Percentiles rank a stretch among this genome's conserved stretches.
Evolutionary conservation across 2,888 invertebrate genomes (phyloP).

Genomic region (Epirrita christyi): DNA sequence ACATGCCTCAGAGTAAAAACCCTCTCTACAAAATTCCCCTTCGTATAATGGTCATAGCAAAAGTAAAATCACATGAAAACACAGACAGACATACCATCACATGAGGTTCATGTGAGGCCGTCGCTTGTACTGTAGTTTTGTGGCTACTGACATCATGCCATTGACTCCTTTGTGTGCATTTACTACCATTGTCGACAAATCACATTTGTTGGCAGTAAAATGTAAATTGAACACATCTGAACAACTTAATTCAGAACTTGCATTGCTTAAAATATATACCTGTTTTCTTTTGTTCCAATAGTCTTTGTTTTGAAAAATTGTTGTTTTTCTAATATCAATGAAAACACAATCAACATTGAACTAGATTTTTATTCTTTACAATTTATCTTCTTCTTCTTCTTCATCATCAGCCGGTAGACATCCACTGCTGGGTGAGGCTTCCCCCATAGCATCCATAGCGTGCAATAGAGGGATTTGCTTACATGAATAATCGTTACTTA

Average conservation of each 20-base stretch:
- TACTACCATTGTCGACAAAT: constrained; percentile 17
- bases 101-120: constrained; percentile 11
- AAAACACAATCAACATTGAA: not conserved
- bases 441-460: too few species aligned
- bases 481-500: not conserved
- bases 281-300: too few species aligned
- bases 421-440: too few species aligned
- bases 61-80: not conserved
- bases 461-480: too few species aligned
- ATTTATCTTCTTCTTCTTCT: too few species aligned
- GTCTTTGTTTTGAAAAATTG: not conserved
- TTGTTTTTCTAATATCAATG: not conserved
- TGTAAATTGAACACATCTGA: constrained; percentile 18
- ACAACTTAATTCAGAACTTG: constrained; percentile 21
- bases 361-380: too few species aligned
- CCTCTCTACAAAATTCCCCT: not conserved
- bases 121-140: constrained; percentile 4
- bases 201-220: constrained; percentile 25
- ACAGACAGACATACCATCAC: constrained; percentile 2
- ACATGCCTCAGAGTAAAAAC: not conserved
- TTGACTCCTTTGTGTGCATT: constrained; percentile 20
- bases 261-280: not conserved
- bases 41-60: too few species aligned
- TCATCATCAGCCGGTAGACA: too few species aligned
- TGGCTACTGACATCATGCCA: constrained; percentile 19